phyloP scores from a whole-genome alignment of 2,113 vertebrate species.

The Ovis canadensis region DNA sequence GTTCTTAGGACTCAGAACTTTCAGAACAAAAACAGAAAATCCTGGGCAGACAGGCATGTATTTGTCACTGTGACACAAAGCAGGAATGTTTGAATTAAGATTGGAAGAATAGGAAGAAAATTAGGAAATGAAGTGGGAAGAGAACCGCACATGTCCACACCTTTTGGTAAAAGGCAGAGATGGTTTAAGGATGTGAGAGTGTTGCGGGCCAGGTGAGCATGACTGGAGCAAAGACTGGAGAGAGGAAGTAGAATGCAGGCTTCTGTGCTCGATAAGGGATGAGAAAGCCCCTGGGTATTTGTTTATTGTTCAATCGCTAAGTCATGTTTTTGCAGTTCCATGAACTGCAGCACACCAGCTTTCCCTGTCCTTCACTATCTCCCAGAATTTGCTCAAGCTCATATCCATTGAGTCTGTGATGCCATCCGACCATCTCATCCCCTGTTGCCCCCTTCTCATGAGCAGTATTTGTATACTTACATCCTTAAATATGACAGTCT shows the following conservation, averaged over 20 bases:
- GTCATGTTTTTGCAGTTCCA: not conserved
- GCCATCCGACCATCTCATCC: not conserved
- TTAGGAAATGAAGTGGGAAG: not conserved
- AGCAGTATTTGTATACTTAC: not conserved
- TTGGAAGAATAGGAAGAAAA: not conserved
- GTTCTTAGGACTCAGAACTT: not conserved
- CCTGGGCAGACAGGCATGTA: not conserved
- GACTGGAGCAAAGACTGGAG: not conserved
- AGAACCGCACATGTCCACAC: rapidly evolving
- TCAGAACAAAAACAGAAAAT: not conserved
- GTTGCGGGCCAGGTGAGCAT: not conserved
- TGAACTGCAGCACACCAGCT: not conserved
- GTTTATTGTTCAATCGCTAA: not conserved
- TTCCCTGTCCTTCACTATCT: not conserved
- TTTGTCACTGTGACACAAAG: not conserved
- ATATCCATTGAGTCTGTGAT: not conserved
- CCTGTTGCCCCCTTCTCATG: not conserved
- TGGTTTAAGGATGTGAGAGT: not conserved
- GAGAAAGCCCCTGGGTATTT: not conserved
- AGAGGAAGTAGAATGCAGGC: not conserved
- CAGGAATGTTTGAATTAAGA: not conserved
- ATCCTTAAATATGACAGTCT: not conserved
- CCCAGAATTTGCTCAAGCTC: not conserved
- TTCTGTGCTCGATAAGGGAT: rapidly evolving
- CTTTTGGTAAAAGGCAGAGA: not conserved